phyloP scores from a whole-genome alignment of 2,797 vertebrate genomes.

The Luscinia megarhynchos region DNA sequence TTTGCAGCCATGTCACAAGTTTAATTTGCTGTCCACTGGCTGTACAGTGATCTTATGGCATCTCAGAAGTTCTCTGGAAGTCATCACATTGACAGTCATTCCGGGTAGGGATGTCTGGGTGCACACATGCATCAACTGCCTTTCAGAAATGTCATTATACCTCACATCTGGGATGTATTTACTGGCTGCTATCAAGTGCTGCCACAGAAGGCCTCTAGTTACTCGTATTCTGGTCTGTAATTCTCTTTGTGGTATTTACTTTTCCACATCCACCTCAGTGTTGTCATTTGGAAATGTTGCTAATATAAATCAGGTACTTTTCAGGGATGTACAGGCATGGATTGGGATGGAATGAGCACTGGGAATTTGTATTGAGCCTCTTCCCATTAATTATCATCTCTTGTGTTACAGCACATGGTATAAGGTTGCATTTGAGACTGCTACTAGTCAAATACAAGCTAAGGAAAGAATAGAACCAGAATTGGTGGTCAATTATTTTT shows the following conservation, averaged over 20 bases:
- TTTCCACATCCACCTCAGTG: background rate
- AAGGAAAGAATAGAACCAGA: conserved; percentile 23
- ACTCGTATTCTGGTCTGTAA: background rate
- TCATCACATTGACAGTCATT: background rate
- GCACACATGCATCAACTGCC: background rate
- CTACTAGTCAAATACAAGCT: background rate
- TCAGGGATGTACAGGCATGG: background rate
- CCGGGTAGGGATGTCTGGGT: background rate
- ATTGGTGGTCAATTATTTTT: background rate
- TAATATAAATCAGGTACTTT: background rate
- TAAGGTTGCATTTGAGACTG: background rate
- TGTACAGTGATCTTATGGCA: background rate
- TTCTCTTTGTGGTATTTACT: background rate
- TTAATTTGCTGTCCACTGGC: conserved; percentile 3
- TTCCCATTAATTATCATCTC: background rate
- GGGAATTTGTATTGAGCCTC: background rate
- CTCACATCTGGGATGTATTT: background rate
- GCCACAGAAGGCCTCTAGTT: background rate
- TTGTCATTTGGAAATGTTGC: background rate
- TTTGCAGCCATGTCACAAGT: background rate
- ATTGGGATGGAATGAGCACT: background rate
- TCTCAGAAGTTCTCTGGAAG: conserved; percentile 22
- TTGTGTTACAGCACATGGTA: background rate
- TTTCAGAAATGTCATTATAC: background rate
- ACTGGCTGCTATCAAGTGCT: background rate